Evolutionary conservation across 2,888 invertebrate species (phyloP), one percentile per base, ranked within the genome.

Genomic region (Metallyticus violacea): DNA sequence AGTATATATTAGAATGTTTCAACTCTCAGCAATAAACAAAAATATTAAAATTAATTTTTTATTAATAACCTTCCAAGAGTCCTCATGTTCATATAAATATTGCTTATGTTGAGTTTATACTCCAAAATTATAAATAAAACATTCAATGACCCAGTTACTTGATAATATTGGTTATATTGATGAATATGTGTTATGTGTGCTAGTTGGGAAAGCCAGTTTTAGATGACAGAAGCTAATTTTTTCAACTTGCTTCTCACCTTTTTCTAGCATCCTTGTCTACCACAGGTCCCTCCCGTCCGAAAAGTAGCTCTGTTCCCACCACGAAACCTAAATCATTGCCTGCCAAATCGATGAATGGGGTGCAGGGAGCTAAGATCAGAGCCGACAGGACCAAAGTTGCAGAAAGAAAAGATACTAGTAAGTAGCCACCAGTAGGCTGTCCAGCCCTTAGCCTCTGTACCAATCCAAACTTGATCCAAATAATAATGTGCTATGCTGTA

Each of bases 221-320:
- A 62, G 40, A 62, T 62, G 15, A 62, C n/a, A 15, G 40, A 62
- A 62, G 40, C 40, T 62, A 62, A 62, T 62, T 15, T 15, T 62
- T 15, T 62, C 77, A 83, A 83, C 29, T 89, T 90, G 88, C 90
- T 89, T 91, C 91, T 91, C 90, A 89, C 89, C 89, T 92, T 93
- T 92, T 94, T 95, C 93, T 95, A 95, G 95, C 95, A 92, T 95
- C 94, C 94, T 94, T 95, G 93, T 94, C 94, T 93, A 95, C 95
- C 93, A 94, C 94, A 93, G 94, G 94, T 93, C 94, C 94, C 93
- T 94, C 94, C 94, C 94, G 94, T 93, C 93, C 93, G 92, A 94
- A 94, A 94, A 93, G 93, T 94, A 94, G 93, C 92, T 93, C 93
- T 92, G 92, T 93, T 91, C 92, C 93, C 91, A 87, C 88, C 86